phyloP scores from a whole-genome alignment of 2,113 vertebrate species.

The Indri indri region DNA sequence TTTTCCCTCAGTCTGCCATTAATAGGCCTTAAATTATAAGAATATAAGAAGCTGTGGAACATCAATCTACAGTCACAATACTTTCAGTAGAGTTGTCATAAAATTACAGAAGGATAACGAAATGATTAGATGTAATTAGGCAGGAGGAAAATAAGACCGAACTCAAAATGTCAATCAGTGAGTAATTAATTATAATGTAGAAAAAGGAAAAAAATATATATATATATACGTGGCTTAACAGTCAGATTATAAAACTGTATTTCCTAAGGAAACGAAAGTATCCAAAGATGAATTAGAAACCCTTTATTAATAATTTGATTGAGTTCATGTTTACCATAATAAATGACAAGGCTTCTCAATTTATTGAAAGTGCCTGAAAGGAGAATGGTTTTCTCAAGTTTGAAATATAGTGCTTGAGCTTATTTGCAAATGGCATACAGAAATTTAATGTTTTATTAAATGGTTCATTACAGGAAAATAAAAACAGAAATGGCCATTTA shows the following conservation, averaged over 20 bases:
- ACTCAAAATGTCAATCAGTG: slow-evolving; percentile 75
- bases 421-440: slow-evolving; percentile 46
- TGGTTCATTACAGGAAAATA: slow-evolving; percentile 60
- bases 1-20: slow-evolving; percentile 64
- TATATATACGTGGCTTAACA: slow-evolving; percentile 52
- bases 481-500: slow-evolving; percentile 53
- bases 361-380: slow-evolving; percentile 78
- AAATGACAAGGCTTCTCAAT: slow-evolving; percentile 75
- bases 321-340: slow-evolving; percentile 75
- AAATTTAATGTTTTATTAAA: slow-evolving; percentile 62
- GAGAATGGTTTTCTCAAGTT: slow-evolving; percentile 34
- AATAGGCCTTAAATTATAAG: slow-evolving; percentile 82
- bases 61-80: slow-evolving; percentile 80
- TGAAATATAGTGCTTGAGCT: slow-evolving; percentile 42
- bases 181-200: slow-evolving; percentile 78
- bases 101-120: slow-evolving; percentile 80
- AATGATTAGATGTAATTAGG: slow-evolving; percentile 83
- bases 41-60: slow-evolving; percentile 73
- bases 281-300: slow-evolving; percentile 80
- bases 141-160: slow-evolving; percentile 74
- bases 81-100: slow-evolving; percentile 79
- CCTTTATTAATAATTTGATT: slow-evolving; percentile 84
- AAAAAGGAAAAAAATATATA: slow-evolving; percentile 61
- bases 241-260: slow-evolving; percentile 57
- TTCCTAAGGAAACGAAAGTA: slow-evolving; percentile 75